Conservation (phyloP, 2,888 invertebrate species). For the Dicranocentrus wangi region DNA sequence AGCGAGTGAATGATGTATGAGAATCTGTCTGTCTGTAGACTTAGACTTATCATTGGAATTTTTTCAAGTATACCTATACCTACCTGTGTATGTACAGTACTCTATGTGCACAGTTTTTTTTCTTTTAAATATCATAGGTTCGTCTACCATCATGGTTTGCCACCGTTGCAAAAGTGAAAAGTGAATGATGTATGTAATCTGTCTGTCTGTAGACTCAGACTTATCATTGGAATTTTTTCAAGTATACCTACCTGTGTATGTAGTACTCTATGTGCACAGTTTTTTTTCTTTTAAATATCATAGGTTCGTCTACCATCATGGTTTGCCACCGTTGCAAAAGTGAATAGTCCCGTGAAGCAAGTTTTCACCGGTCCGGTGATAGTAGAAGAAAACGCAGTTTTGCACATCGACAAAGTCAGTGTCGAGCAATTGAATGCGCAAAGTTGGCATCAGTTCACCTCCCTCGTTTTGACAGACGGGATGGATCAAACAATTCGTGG, state of each 20-base stretch:
- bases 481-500: conserved; percentile 64
- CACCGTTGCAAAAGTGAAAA: conserved; percentile 49
- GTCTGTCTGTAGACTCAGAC: no score
- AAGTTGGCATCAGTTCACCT: conserved; percentile 65
- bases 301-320: conserved; percentile 62
- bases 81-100: no score
- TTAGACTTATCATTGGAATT: no score
- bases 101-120: no score
- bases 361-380: conserved; percentile 42
- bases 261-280: no score
- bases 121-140: conserved; percentile 40
- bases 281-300: neutral
- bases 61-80: no score
- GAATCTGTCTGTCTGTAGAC: no score
- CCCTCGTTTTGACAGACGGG: conserved; percentile 55
- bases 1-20: conserved; percentile 34
- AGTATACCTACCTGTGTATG: no score
- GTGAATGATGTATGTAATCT: conserved; percentile 27
- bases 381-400: conserved; percentile 13
- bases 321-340: conserved; percentile 61
- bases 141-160: conserved; percentile 63
- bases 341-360: conserved; percentile 35
- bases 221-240: no score
- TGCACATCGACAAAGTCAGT: conserved; percentile 25
- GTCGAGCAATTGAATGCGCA: conserved; percentile 38